Percentiles rank a stretch among this genome's conserved stretches.
phyloP scores from a whole-genome alignment of 2,888 invertebrate genomes.

The Clusia tigrina region DNA sequence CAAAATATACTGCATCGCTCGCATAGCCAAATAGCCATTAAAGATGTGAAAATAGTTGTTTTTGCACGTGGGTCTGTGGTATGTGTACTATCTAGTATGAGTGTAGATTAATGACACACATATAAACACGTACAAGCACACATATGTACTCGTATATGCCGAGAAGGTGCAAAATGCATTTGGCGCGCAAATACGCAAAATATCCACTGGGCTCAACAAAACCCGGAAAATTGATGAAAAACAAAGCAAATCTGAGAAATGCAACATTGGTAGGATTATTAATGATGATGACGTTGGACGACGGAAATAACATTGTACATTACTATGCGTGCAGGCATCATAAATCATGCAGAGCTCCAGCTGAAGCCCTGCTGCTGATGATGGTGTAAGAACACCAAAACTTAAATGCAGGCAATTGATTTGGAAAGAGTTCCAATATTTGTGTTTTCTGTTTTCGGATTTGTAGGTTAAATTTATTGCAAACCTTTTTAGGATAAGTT shows the following conservation, averaged over 20 bases:
- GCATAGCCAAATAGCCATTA: too few species aligned
- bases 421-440: background rate
- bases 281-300: conserved; percentile 24
- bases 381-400: background rate
- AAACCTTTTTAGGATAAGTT: too few species aligned
- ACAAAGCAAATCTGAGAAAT: conserved; percentile 11
- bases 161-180: background rate
- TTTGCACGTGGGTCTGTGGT: too few species aligned
- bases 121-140: too few species aligned
- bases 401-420: background rate
- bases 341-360: background rate
- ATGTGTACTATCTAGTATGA: too few species aligned
- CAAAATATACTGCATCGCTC: background rate
- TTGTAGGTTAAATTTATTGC: background rate
- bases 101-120: too few species aligned
- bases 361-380: too few species aligned
- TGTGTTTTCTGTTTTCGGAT: background rate
- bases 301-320: conserved; percentile 11
- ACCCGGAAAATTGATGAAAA: conserved; percentile 1
- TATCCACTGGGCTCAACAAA: background rate
- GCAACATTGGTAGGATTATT: conserved; percentile 23
- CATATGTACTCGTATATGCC: background rate
- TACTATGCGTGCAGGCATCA: background rate
- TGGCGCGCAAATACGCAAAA: conserved; percentile 8
- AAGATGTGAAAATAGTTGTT: too few species aligned